Conservation (phyloP, 2,888 invertebrate genomes). For the Drosophila nigritarsus region DNA sequence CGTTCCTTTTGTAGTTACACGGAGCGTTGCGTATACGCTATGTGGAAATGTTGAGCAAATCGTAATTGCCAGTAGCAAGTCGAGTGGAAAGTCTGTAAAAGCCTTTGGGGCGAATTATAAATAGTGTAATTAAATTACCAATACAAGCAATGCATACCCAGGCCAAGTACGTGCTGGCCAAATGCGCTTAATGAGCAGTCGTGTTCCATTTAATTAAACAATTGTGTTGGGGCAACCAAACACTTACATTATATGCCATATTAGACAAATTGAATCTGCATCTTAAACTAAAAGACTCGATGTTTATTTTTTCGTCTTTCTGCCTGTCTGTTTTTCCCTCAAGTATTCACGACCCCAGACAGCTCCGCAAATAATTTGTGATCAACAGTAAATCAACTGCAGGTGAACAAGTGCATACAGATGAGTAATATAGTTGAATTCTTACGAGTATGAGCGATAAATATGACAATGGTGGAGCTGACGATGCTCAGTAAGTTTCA, state of each 20-base stretch:
- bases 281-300: constrained; percentile 30
- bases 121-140: constrained; percentile 74
- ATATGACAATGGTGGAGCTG: constrained; percentile 46
- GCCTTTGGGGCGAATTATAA: constrained; percentile 49
- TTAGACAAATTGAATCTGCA: constrained; percentile 48
- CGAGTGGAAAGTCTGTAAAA: constrained; percentile 40
- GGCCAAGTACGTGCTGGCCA: constrained; percentile 15
- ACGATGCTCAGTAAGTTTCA: constrained; percentile 20
- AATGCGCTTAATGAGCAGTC: constrained; percentile 43
- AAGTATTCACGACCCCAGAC: constrained; percentile 27
- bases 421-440: not conserved
- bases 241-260: constrained; percentile 46
- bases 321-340: not conserved
- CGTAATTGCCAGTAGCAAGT: constrained; percentile 58
- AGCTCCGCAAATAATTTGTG: constrained; percentile 65
- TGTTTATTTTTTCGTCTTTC: constrained; percentile 39
- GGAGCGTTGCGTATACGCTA: constrained; percentile 66
- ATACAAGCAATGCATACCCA: constrained; percentile 41
- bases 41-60: constrained; percentile 41
- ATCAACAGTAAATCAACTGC: constrained; percentile 77
- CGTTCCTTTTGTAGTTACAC: constrained; percentile 42
- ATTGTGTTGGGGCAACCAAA: constrained; percentile 55
- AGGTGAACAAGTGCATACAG: constrained; percentile 39
- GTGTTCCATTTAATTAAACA: constrained; percentile 76
- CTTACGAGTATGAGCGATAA: constrained; percentile 17